Evolutionary conservation across 2,797 vertebrate species (phyloP).

Genomic region (Gephyroberyx darwinii): DNA sequence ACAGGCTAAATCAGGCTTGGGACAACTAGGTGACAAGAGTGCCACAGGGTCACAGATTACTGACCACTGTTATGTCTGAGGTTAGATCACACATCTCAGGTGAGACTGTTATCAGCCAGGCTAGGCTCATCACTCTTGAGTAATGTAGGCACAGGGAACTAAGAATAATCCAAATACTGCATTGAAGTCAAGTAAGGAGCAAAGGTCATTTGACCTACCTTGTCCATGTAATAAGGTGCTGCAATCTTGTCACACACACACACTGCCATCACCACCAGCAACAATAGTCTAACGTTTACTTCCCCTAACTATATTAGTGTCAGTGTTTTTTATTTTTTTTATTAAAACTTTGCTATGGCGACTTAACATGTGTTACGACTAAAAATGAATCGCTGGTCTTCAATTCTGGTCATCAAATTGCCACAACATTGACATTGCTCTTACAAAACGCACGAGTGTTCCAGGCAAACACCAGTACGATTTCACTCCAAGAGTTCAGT

Average conservation of each 20-base stretch:
- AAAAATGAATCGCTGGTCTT: not conserved
- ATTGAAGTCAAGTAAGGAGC: conserved; percentile 7
- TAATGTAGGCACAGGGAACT: not conserved
- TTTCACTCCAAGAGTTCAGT: not conserved
- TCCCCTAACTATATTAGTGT: too few relatives aligned
- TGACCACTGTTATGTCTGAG: conserved; percentile 27
- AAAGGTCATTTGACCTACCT: not conserved
- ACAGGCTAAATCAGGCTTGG: conserved; percentile 32
- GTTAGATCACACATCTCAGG: conserved; percentile 25
- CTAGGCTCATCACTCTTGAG: not conserved
- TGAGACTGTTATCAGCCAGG: conserved; percentile 8
- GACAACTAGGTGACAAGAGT: conserved; percentile 44
- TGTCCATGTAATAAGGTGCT: not conserved
- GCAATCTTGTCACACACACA: not conserved
- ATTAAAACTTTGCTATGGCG: too few relatives aligned
- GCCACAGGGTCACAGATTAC: conserved; percentile 31
- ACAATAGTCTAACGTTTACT: not conserved
- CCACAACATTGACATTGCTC: not conserved
- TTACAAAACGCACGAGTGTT: conserved; percentile 24
- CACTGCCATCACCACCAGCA: not conserved
- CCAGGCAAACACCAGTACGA: conserved; percentile 4
- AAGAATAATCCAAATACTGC: not conserved
- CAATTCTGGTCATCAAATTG: not conserved
- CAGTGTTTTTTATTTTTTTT: too few relatives aligned
- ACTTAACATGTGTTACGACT: conserved; percentile 10